Evolutionary conservation across 2,797 vertebrate genomes (phyloP).

Genomic region (Myotis daubentonii): DNA sequence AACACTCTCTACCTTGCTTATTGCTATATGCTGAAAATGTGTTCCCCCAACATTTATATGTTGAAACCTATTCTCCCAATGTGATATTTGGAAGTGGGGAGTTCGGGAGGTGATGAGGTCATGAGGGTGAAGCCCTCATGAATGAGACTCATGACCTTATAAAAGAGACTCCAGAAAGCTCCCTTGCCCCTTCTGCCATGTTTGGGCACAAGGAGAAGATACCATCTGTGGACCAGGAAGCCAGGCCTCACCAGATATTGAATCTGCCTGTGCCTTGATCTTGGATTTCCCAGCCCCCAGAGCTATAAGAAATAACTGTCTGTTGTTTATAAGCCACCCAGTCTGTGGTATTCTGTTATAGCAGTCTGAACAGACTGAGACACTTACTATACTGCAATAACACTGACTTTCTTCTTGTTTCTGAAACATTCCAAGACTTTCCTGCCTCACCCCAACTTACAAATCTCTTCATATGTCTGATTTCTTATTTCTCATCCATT

Average conservation of each 20-base stretch:
- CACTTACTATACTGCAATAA: not conserved
- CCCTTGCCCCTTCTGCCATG: not conserved
- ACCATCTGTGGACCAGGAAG: not conserved
- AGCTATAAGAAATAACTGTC: not conserved
- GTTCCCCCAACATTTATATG: not conserved
- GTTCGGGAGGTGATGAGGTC: not conserved
- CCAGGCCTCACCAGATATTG: not conserved
- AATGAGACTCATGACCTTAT: not conserved
- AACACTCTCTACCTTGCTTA: not conserved
- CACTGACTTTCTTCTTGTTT: not conserved
- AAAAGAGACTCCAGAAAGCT: not conserved
- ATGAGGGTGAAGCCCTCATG: not conserved
- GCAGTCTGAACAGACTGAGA: not conserved
- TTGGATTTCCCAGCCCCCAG: not conserved
- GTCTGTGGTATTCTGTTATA: not conserved
- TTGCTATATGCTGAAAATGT: not conserved
- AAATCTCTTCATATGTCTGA: slow-evolving; percentile 8
- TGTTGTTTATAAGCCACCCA: not conserved
- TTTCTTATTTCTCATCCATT: not conserved
- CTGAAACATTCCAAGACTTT: slow-evolving; percentile 51
- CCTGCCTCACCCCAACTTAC: not conserved
- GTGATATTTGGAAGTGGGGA: not conserved
- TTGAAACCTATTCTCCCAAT: not conserved
- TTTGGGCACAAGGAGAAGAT: not conserved
- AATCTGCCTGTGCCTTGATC: not conserved